These are phyloP conservation scores for Pionites leucogaster DNA, from an alignment of 2,113 vertebrate species.

Conservation along the genomic window DNA sequence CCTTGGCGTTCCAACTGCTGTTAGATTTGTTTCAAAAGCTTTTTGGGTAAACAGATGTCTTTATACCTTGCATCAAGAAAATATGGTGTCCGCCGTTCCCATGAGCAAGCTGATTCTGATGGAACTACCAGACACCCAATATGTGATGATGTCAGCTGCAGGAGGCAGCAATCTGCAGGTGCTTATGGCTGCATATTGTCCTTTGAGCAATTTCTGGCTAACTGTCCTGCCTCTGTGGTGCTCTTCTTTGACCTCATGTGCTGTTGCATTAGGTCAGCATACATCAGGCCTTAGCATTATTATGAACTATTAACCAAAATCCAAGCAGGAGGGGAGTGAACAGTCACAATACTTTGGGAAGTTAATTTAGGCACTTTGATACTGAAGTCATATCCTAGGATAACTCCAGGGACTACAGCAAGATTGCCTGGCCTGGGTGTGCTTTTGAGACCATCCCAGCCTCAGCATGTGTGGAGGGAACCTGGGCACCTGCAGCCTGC, in stretches of 20 bases:
- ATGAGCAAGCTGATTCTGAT: neutral
- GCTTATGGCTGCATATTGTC: neutral
- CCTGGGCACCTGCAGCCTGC: too few species aligned
- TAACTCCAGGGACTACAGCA: neutral
- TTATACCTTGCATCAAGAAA: neutral
- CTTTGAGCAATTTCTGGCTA: neutral
- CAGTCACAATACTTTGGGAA: neutral
- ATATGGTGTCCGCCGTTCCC: neutral
- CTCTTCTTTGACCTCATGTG: neutral
- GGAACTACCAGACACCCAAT: too few species aligned
- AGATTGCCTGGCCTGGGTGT: neutral
- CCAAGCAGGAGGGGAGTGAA: neutral
- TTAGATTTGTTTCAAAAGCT: neutral
- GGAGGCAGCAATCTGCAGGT: neutral
- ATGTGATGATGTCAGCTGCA: neutral
- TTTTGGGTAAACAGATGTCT: neutral
- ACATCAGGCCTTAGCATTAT: neutral
- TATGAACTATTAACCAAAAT: neutral
- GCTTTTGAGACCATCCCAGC: neutral
- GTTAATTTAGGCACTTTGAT: neutral
- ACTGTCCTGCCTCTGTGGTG: neutral
- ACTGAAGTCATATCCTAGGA: neutral
- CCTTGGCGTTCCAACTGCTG: neutral
- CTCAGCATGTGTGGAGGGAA: neutral
- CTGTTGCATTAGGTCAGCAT: neutral